Percentiles rank a stretch among this genome's conserved stretches.
These are phyloP conservation scores for Apodemus speciosus DNA, from an alignment of 2,113 vertebrate species.

Conservation along the genomic window DNA sequence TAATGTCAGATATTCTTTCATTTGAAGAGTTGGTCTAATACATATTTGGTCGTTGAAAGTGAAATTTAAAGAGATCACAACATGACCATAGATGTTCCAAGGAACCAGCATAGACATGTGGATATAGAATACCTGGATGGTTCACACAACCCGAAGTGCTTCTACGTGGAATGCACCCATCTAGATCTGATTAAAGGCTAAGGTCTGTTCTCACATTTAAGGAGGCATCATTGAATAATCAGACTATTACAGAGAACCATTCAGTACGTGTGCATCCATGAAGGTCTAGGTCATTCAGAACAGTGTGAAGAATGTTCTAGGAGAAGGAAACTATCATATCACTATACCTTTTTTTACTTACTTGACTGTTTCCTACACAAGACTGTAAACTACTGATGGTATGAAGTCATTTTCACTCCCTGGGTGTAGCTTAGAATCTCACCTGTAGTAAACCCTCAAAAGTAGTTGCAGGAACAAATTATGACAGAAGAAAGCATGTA, in stretches of 20 bases:
- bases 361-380: not conserved
- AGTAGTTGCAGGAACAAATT: not conserved
- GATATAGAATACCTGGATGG: not conserved
- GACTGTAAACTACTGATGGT: not conserved
- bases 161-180: not conserved
- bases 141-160: too few relatives aligned
- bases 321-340: not conserved
- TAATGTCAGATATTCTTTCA: not conserved
- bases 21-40: not conserved
- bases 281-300: not conserved
- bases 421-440: not conserved
- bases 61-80: not conserved
- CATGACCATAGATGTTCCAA: not conserved
- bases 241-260: not conserved
- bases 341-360: not conserved
- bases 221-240: not conserved
- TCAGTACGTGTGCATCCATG: not conserved
- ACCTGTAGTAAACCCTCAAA: not conserved
- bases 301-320: not conserved
- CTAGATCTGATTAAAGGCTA: not conserved
- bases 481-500: not conserved
- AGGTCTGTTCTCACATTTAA: not conserved
- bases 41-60: slow-evolving; percentile 22
- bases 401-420: not conserved
- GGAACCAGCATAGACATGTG: not conserved